Base-by-base conservation (phyloP, 2,888 invertebrate genomes). In the Sisyra terminalis region DNA sequence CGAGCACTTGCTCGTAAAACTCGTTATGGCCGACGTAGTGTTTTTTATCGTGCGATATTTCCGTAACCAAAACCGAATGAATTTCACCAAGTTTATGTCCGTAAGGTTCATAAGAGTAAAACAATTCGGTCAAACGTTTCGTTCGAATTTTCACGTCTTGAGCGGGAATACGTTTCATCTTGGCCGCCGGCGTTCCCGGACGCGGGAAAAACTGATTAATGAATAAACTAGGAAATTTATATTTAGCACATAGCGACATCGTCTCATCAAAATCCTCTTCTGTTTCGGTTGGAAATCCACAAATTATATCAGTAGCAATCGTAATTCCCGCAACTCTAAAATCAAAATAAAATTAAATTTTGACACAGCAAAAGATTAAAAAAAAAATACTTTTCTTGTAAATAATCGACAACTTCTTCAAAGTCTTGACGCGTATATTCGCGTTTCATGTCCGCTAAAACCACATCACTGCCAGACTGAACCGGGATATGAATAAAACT, bases 141-240 rank as follows among this genome's bases (percentile, higher is more conserved):
- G 97, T 97, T 16, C 97, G 72, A 47, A 74, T 75, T 57, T 96
- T 96, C 0, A 94, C 94, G 56, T 85, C 77, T 57, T 86, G 78
- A 0, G 88, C 70, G 1, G 90, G 85, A 17, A 96, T 76, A 60
- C 81, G 73, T 3, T 69, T 66, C 82, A 98, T 81, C 48, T 78
- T 75, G 0, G 96, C 94, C 0, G 97, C 97, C 0, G 93, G 94
- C 0, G 97, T 98, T 2, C 96, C 96, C 0, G 94, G 92, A 11
- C 97, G 64, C 0, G 97, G 89, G 55, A 85, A 98, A 66, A 92
- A 98, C 66, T 98, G 97, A 66, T 98, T 98, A 54, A 97, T 97
- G 61, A 96, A 98, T 5, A 98, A 70, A 52, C 85, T 83, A 0
- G 94, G 88, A 61, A 98, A 98, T 51, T 78, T 75, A 60, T 94